phyloP scores from a whole-genome alignment of 2,113 vertebrate species.

The Parus major region DNA sequence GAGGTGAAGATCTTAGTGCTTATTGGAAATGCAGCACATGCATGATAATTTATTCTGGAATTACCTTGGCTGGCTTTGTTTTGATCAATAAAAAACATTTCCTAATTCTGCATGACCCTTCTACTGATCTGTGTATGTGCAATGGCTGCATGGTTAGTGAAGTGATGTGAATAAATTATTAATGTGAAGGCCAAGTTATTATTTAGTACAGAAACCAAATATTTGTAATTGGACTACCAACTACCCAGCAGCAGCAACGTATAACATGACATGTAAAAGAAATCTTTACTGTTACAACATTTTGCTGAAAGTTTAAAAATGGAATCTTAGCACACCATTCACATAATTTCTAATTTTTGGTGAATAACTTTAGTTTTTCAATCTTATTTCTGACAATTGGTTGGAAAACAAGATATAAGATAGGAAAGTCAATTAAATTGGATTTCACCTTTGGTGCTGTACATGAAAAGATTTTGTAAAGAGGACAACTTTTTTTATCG shows the following conservation, averaged over 20 bases:
- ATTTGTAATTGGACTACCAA: neutral
- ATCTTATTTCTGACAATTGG: neutral
- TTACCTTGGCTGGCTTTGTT: constrained; percentile 1
- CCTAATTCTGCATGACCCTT: constrained; percentile 24
- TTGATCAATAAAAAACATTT: constrained; percentile 46
- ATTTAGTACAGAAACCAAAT: neutral
- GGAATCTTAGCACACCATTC: neutral
- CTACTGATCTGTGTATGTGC: neutral
- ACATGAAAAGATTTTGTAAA: neutral
- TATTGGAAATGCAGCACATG: neutral
- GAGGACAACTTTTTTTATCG: neutral
- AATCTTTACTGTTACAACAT: neutral
- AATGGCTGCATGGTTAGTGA: constrained; percentile 1
- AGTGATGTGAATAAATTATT: constrained; percentile 40
- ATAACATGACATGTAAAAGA: neutral
- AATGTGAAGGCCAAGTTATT: constrained; percentile 21
- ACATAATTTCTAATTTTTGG: neutral
- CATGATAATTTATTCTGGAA: neutral
- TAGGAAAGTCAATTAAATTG: neutral
- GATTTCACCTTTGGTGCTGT: neutral
- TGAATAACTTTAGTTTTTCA: neutral
- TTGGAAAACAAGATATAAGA: neutral
- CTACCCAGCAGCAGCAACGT: neutral
- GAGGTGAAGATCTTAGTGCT: neutral
- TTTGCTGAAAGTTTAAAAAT: neutral